phyloP scores from a whole-genome alignment of 2,888 invertebrate genomes.

The Agrotis exclamationis region DNA sequence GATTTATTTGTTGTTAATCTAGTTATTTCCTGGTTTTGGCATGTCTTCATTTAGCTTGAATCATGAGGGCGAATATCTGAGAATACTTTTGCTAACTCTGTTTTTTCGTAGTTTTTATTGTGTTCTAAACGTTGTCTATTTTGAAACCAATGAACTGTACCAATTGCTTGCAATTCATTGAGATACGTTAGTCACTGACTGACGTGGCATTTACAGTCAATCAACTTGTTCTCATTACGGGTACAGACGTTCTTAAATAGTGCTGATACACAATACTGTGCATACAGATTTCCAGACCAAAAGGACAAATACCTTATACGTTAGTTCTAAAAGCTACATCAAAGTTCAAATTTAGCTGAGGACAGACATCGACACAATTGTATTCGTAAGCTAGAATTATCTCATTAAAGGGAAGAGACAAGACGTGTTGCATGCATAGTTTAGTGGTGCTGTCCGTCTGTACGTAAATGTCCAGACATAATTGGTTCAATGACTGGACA shows the following conservation, averaged over 20 bases:
- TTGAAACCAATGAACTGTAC: slow-evolving; percentile 22
- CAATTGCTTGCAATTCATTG: slow-evolving; percentile 37
- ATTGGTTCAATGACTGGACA: slow-evolving; percentile 64
- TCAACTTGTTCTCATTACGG: slow-evolving; percentile 22
- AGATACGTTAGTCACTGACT: slow-evolving; percentile 30
- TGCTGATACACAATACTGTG: slow-evolving; percentile 11
- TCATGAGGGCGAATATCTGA: slow-evolving; percentile 23
- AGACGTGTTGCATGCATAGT: slow-evolving; percentile 64
- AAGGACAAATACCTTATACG: background rate
- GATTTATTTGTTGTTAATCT: slow-evolving; percentile 76
- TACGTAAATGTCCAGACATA: slow-evolving; percentile 56
- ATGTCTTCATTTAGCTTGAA: slow-evolving; percentile 38
- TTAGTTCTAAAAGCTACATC: background rate
- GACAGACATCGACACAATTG: slow-evolving; percentile 29
- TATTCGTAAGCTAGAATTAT: slow-evolving; percentile 45
- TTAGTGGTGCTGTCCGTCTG: slow-evolving; percentile 54
- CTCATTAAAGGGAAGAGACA: slow-evolving; percentile 56
- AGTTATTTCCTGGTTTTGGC: slow-evolving; percentile 71
- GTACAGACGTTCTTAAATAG: slow-evolving; percentile 47
- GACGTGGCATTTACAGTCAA: slow-evolving; percentile 29
- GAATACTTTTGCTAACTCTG: background rate
- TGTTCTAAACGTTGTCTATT: slow-evolving; percentile 27
- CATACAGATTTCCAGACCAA: background rate
- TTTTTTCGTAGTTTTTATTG: slow-evolving; percentile 8
- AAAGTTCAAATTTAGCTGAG: slow-evolving; percentile 20